Evolutionary conservation across 2,797 vertebrate species (phyloP).

Genomic region (Anas bahamensis): DNA sequence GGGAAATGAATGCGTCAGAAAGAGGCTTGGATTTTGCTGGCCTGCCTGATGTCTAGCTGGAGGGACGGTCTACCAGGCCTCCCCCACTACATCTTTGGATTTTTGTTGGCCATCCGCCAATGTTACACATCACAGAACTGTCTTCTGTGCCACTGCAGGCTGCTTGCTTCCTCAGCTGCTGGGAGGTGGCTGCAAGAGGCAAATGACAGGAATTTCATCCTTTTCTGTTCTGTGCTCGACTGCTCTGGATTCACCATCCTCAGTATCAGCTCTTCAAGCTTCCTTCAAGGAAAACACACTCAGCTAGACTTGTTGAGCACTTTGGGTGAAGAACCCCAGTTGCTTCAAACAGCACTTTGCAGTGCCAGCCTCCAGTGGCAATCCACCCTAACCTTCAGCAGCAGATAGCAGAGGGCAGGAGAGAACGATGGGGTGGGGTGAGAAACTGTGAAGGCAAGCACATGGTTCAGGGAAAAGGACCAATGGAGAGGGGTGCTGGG

Average conservation of each 20-base stretch:
- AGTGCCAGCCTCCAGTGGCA: background rate
- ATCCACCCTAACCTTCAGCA: background rate
- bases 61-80: slow-evolving; percentile 7
- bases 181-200: slow-evolving; percentile 40
- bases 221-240: slow-evolving; percentile 17
- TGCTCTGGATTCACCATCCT: slow-evolving; percentile 7
- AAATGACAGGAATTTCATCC: slow-evolving; percentile 42
- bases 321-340: background rate
- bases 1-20: background rate
- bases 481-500: background rate
- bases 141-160: slow-evolving; percentile 46
- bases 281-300: background rate
- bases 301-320: background rate
- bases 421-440: background rate
- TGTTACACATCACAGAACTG: background rate
- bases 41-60: background rate
- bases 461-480: background rate
- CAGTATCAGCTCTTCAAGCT: background rate
- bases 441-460: background rate
- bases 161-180: slow-evolving; percentile 9
- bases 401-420: background rate
- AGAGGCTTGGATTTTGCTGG: background rate
- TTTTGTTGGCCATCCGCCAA: slow-evolving; percentile 40
- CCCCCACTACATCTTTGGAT: background rate
- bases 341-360: background rate